A percentile compares a stretch with the other conserved stretches of the same genome.
These are phyloP conservation scores for Pithys albifrons DNA, from an alignment of 2,113 vertebrate species.

Conservation along the genomic window DNA sequence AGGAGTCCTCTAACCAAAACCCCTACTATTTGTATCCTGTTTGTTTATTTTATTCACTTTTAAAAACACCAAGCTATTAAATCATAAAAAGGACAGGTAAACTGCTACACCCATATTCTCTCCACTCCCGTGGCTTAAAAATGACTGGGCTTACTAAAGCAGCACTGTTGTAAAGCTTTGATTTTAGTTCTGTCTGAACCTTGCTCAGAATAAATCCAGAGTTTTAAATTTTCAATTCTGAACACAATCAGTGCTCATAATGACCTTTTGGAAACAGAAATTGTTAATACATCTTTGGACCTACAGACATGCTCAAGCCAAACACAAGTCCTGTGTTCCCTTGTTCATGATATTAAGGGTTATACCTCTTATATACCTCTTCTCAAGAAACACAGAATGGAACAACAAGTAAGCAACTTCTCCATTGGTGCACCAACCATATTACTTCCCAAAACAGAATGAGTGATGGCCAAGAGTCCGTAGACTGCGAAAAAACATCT, in stretches of 20 bases:
- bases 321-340: neutral
- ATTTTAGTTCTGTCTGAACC: neutral
- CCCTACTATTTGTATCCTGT: neutral
- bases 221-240: neutral
- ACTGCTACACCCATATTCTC: neutral
- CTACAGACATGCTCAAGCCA: neutral
- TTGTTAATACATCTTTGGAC: neutral
- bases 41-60: neutral
- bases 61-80: neutral
- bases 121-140: neutral
- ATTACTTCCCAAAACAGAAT: neutral
- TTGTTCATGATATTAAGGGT: rapidly evolving
- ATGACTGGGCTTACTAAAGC: neutral
- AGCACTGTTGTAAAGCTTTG: neutral
- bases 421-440: neutral
- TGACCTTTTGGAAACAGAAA: neutral
- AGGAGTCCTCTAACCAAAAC: neutral
- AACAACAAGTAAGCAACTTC: neutral
- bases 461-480: neutral
- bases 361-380: neutral
- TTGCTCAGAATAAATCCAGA: neutral
- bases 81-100: neutral
- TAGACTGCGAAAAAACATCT: neutral
- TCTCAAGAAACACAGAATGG: neutral
- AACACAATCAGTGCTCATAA: neutral